A percentile compares a stretch with the other conserved stretches of the same genome.
Conservation (phyloP, 2,888 invertebrate genomes). For the Hypomecis atomaria region DNA sequence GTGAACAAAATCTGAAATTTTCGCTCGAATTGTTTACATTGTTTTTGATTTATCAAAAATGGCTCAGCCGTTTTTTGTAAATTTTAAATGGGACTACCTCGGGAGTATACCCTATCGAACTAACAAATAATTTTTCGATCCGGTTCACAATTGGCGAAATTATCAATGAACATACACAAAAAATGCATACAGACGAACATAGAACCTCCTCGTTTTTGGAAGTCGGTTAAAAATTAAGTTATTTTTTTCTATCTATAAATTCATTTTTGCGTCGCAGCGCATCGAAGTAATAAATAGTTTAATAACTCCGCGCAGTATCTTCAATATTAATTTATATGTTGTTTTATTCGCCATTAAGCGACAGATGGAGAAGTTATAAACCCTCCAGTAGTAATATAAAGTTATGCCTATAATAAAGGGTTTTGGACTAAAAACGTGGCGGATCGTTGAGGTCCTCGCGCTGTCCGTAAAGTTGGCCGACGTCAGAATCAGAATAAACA, state of each 20-base stretch:
- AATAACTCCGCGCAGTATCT: constrained; percentile 8
- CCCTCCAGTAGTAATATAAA: constrained; percentile 21
- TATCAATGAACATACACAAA: no score
- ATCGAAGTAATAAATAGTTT: constrained; percentile 2
- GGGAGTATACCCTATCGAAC: no score
- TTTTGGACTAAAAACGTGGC: constrained; percentile 19
- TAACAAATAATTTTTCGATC: no score
- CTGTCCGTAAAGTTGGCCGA: neutral
- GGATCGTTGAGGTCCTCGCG: constrained; percentile 10
- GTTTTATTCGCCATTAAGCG: constrained; percentile 36
- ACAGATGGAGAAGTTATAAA: constrained; percentile 36
- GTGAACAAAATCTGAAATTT: no score
- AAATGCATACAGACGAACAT: no score
- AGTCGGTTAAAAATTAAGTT: neutral
- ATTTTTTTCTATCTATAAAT: no score
- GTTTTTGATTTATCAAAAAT: no score
- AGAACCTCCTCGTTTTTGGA: no score
- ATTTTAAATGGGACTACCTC: no score
- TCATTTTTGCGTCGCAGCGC: neutral
- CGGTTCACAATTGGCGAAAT: no score
- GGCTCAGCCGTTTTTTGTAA: no score
- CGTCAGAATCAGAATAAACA: neutral
- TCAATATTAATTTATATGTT: constrained; percentile 34
- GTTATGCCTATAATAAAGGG: constrained; percentile 27
- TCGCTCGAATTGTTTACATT: no score